Evolutionary conservation across 2,113 vertebrate genomes (phyloP), one percentile per base, ranked within the genome.

Genomic region (Scalopus aquaticus): DNA sequence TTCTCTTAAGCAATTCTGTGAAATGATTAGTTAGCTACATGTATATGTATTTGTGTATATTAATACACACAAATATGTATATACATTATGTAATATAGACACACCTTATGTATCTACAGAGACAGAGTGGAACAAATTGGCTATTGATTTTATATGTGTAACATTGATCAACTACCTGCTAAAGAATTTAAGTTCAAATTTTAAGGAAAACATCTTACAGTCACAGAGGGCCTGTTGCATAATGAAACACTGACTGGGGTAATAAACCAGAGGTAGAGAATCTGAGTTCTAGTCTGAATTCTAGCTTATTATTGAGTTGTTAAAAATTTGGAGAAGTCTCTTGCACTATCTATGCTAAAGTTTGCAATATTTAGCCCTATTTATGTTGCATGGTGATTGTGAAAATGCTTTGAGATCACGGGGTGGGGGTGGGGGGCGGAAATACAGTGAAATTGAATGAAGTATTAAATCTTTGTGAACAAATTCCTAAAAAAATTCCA

Each of bases 91-190:
- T 5, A 3, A 35, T n/a, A 22, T n/a, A 30, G 42, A 70, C 62
- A 64, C 26, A 13, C 13, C 28, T 32, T 65, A 30, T 65, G 26
- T 19, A 37, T 28, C 13, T 67, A 58, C 20, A 30, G 46, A 56
- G 39, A 88, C 32, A 86, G 4, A 73, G 49, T 72, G 17, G 85
- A 56, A 72, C 51, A 73, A 91, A 60, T 32, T 73, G 64, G 12
- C 32, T 88, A 19, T 67, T 94, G 42, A 58, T 70, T 90, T 87
- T 87, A 28, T 82, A 77, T 87, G 51, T 93, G 39, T 89, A n/a
- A 84, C 73, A 84, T 4, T 87, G 30, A 3, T 56, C 19, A 90
- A 30, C 2, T 64, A 44, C 10, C 11, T 89, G 79, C 9, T 64
- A 67, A 95, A 90, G 42, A 85, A 90, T 79, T 85, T 85, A 67